phyloP scores from a whole-genome alignment of 2,797 vertebrate genomes.

The Micromesistius poutassou region DNA sequence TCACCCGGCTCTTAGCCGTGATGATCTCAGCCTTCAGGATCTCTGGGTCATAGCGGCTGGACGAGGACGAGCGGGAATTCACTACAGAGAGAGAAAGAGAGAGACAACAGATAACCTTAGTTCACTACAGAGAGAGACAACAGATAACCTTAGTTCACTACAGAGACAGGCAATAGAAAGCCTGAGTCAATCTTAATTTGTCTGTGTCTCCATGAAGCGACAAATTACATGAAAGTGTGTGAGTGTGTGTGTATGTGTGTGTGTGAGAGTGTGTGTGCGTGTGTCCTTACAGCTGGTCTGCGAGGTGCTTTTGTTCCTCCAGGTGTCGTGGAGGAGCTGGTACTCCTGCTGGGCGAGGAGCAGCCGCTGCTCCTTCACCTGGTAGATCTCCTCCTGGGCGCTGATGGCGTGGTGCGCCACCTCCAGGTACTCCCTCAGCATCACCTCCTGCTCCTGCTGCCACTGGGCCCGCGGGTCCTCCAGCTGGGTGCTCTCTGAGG shows the following conservation, averaged over 20 bases:
- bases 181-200: too few species aligned
- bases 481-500: slow-evolving; percentile 91
- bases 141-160: too few species aligned
- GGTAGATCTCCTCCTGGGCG: slow-evolving; percentile 93
- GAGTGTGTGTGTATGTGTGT: slow-evolving; percentile 80
- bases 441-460: slow-evolving; percentile 91
- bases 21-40: slow-evolving; percentile 97
- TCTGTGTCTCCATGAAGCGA: too few species aligned
- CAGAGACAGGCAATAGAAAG: not conserved
- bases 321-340: slow-evolving; percentile 86
- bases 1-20: slow-evolving; percentile 94
- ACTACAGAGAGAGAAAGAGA: slow-evolving; percentile 69
- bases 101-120: not conserved
- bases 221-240: too few species aligned
- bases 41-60: slow-evolving; percentile 96
- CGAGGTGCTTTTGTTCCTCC: slow-evolving; percentile 91
- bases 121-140: too few species aligned
- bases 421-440: slow-evolving; percentile 92
- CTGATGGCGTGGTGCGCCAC: slow-evolving; percentile 89
- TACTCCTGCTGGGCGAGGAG: slow-evolving; percentile 93
- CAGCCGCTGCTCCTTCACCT: slow-evolving; percentile 95
- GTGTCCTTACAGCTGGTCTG: slow-evolving; percentile 87
- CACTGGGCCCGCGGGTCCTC: slow-evolving; percentile 95
- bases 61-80: slow-evolving; percentile 90
- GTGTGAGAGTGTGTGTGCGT: not conserved